Evolutionary conservation across 1,140 invertebrate species (phyloP), one percentile per base, ranked within the genome.

Genomic region (Pseudoatta argentina): DNA sequence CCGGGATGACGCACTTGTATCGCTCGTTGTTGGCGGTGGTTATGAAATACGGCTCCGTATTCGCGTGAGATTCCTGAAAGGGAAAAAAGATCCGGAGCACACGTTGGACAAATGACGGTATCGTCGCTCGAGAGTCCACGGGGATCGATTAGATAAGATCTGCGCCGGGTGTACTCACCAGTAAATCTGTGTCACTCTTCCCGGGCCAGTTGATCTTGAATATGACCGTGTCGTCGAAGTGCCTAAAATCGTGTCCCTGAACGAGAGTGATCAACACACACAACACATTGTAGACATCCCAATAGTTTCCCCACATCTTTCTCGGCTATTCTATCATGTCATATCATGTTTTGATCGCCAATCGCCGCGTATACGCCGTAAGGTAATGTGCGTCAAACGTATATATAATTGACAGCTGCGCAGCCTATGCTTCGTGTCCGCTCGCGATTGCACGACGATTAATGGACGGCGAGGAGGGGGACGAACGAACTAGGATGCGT

Each of bases 141-240:
- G n/a, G 21, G 44, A 18, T 4, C 64, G 64, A 0, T 57, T 57
- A n/a, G 18, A 51, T 2, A 12, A 34, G 12, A 82, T 39, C 8
- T 7, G 27, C 14, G 27, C 24, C 7, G 14, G 21, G 27, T 63
- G 89, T 76, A 92, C 93, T 92, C 92, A 96, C 96, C 69, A 95
- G 81, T 88, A 96, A 93, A 44, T 96, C 93, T 1, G 94, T 91
- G 64, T 94, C 95, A 86, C 93, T 93, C 86, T 96, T 95, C n/a
- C 97, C 97, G 18, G 97, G 97, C 97, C 97, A 98, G 91, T 97
- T 97, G 59, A 98, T 97, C 95, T 97, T 97, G 92, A 97, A 98
- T 67, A 98, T 94, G 88, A 98, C 96, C 3, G 96, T 97, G 95
- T 98, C 98, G 95, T 98, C 98, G 91, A 98, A 97, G 57, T 96